phyloP scores from a whole-genome alignment of 2,113 vertebrate genomes.

The Sorex fumeus region DNA sequence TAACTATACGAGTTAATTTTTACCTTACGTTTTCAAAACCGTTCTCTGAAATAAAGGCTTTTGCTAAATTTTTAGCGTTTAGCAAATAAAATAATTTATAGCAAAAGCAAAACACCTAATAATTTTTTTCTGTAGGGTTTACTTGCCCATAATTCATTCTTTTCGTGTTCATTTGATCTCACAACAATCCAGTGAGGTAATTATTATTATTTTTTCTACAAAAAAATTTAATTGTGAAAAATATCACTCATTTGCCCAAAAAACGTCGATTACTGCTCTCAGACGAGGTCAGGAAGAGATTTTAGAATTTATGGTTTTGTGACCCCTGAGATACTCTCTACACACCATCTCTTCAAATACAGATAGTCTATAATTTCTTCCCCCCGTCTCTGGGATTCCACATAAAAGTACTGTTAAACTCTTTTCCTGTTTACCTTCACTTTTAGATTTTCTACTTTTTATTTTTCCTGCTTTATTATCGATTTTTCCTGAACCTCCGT shows the following conservation, averaged over 20 bases:
- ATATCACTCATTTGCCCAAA: constrained; percentile 1
- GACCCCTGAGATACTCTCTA: not conserved
- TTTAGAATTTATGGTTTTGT: constrained; percentile 11
- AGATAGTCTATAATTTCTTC: constrained; percentile 1
- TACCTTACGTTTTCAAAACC: constrained; percentile 4
- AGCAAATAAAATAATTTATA: not conserved
- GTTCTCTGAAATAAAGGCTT: not conserved
- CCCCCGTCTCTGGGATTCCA: not conserved
- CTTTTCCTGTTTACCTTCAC: not conserved
- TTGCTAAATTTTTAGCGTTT: not conserved
- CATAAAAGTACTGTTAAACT: not conserved
- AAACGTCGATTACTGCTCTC: constrained; percentile 29
- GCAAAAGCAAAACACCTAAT: not conserved
- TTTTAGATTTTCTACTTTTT: not conserved
- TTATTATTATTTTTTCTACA: not conserved
- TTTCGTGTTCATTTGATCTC: not conserved
- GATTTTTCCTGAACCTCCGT: not conserved
- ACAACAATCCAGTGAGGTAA: not conserved
- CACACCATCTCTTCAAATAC: constrained; percentile 17
- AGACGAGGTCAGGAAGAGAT: constrained; percentile 13
- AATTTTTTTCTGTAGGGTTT: no score
- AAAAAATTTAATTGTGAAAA: not conserved
- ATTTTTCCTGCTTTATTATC: not conserved
- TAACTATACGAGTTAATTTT: not conserved
- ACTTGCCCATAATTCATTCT: not conserved